Base-by-base conservation (phyloP, 2,797 vertebrate species). In the Eurystomus glaucurus region DNA sequence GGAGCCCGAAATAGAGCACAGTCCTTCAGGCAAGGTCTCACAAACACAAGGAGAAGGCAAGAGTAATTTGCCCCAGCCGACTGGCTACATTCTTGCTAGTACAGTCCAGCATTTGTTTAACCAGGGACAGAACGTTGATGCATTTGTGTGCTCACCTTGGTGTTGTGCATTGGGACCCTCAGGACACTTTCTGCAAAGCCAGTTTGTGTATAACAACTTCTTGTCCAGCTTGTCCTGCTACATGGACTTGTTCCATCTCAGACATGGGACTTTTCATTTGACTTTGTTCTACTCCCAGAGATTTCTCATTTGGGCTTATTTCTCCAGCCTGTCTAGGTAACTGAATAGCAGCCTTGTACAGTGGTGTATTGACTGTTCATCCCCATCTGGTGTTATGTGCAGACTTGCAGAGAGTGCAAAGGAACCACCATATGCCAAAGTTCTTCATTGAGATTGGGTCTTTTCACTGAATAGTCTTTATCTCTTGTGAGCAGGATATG, bases 401-500 rank as follows among this genome's bases (percentile, higher is more conserved):
- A 77, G n/a, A 17, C 31, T 64, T 78, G 35, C 18, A 52, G 31
- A 43, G 15, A 55, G 20, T 2, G 2, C 60, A 39, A 12, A 60
- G 50, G 54, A 89, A 10, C 1, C 0, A 10, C 1, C 0, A 0
- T 46, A 5, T 58, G 19, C n/a, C 29, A 7, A 41, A 70, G 43
- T 83, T 78, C n/a, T 72, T 80, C 12, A 14, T 2, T 90, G 61
- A 46, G 23, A 46, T 37, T 22, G 19, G 29, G 46, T 84, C 31
- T 41, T 69, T 70, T 91, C n/a, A 8, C 46, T 51, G 52, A 51
- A 39, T 69, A 61, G 50, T 35, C 28, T 77, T 85, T 39, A 3
- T 4, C 3, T 62, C 29, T 62, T 39, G 33, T 55, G 58, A 57
- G 58, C 31, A 52, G 41, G 50, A 16, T 50, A 22, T 50, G 35